These are phyloP conservation scores for Neolamprologus sp. DNA, from an alignment of 2,113 vertebrate species.

Conservation along the genomic window DNA sequence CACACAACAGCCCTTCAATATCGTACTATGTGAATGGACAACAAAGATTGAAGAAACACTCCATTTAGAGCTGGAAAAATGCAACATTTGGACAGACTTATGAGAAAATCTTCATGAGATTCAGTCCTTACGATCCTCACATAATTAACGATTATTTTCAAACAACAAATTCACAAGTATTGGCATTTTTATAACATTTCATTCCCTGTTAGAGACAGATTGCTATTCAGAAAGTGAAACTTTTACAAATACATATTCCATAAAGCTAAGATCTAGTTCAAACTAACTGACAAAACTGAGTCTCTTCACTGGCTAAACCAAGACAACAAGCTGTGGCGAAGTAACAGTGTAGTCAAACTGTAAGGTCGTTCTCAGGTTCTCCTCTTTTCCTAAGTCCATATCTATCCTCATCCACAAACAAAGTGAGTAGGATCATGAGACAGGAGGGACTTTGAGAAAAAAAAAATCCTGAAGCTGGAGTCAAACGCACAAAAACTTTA, in stretches of 20 bases:
- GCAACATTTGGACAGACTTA: neutral
- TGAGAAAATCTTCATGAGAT: neutral
- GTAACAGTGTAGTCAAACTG: neutral
- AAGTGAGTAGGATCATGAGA: neutral
- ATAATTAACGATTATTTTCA: neutral
- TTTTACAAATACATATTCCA: neutral
- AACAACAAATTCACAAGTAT: neutral
- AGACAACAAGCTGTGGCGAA: neutral
- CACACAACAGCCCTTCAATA: fast-evolving
- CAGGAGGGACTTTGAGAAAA: neutral
- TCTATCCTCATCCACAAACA: fast-evolving
- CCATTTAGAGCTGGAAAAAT: fast-evolving
- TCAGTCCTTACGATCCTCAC: neutral
- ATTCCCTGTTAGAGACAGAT: fast-evolving
- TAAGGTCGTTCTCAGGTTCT: neutral
- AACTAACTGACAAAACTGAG: neutral
- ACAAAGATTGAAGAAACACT: neutral
- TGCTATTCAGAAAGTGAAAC: neutral
- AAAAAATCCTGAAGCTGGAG: neutral
- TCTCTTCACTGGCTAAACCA: neutral
- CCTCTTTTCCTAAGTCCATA: neutral
- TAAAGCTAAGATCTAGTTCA: neutral
- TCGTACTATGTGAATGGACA: neutral
- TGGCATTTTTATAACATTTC: neutral
- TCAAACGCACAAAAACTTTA: neutral